Conservation (phyloP, 2,888 invertebrate genomes). For the Strigamia crassipes region DNA sequence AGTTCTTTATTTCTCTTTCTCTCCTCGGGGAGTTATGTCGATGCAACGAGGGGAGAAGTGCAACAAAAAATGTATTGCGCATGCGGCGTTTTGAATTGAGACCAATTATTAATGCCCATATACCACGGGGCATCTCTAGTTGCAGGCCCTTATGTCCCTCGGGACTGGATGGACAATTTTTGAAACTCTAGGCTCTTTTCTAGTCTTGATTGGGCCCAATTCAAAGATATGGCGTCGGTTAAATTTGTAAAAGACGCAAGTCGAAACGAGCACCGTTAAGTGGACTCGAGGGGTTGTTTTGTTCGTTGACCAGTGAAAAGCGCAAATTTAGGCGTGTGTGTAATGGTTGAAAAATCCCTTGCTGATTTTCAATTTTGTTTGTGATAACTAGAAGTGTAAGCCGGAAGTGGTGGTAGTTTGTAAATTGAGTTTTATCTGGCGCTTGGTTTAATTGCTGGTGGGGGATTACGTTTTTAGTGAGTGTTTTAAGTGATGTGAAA, state of each 20-base stretch:
- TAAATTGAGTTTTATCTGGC: not conserved
- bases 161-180: not conserved
- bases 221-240: not conserved
- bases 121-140: not conserved
- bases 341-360: conserved; percentile 4
- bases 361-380: not conserved
- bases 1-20: conserved; percentile 17
- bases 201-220: conserved; percentile 12
- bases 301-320: not conserved
- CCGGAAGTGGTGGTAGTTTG: not conserved
- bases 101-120: conserved; percentile 7
- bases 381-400: not conserved
- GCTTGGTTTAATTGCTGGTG: not conserved
- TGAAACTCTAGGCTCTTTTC: not conserved
- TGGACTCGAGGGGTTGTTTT: not conserved
- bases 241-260: conserved; percentile 15
- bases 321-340: not conserved
- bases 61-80: not conserved
- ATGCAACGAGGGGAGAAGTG: not conserved
- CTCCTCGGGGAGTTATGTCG: conserved; percentile 2
- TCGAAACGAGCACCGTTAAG: not conserved
- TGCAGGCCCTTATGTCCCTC: not conserved
- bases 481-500: too few relatives aligned
- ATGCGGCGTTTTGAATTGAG: conserved; percentile 22
- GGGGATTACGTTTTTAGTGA: too few relatives aligned